phyloP scores from a whole-genome alignment of 2,113 vertebrate species.

The Podarcis raffonei region DNA sequence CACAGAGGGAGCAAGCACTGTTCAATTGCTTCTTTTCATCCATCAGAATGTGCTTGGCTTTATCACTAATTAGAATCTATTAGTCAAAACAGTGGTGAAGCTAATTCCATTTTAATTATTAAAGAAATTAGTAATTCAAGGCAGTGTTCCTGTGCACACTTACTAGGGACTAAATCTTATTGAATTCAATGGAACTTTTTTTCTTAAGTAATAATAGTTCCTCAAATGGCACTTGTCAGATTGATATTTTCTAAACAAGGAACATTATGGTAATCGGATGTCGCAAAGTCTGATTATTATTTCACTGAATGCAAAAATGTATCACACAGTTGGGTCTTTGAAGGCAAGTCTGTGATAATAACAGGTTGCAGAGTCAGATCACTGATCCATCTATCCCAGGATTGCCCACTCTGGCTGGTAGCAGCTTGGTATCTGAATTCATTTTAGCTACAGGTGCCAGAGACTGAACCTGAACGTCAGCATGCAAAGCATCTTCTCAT shows the following conservation, averaged over 20 bases:
- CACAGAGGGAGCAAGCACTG: no score
- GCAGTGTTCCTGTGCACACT: not conserved
- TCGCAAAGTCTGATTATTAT: not conserved
- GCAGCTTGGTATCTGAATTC: not conserved
- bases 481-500: not conserved
- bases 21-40: no score
- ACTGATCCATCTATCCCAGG: not conserved
- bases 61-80: no score
- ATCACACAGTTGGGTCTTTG: not conserved
- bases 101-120: no score
- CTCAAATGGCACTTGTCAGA: no score
- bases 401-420: no score
- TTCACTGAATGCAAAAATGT: not conserved
- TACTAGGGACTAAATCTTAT: not conserved
- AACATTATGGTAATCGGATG: not conserved
- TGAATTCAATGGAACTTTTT: not conserved
- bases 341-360: not conserved
- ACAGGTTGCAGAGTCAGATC: no score
- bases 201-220: not conserved
- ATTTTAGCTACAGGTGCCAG: not conserved
- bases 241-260: not conserved
- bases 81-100: no score
- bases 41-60: no score
- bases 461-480: not conserved
- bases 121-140: no score